Conservation (phyloP, 2,113 vertebrate species). For the Circaetus cinerascens region DNA sequence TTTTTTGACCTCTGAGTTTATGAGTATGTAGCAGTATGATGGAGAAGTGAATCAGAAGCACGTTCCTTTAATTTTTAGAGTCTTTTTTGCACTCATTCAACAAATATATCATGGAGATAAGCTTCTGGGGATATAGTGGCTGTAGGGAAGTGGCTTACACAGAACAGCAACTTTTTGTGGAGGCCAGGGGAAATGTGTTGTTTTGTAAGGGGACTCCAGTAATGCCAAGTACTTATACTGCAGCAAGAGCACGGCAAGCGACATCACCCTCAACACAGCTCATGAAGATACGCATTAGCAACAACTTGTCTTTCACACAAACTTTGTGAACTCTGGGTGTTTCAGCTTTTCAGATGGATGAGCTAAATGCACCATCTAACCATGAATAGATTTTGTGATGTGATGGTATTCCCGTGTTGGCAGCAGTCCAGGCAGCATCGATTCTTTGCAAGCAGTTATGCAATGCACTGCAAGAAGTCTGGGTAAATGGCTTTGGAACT, state of each 20-base stretch:
- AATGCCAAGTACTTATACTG: not conserved
- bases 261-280: not conserved
- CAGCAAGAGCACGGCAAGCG: not conserved
- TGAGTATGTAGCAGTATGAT: not conserved
- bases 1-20: not conserved
- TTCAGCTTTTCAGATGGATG: not conserved
- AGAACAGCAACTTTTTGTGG: not conserved
- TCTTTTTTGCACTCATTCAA: not conserved
- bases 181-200: not conserved
- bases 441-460: not conserved
- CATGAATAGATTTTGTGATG: not conserved
- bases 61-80: not conserved
- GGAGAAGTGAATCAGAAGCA: not conserved
- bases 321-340: not conserved
- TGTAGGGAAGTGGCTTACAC: not conserved
- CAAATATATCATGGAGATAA: not conserved
- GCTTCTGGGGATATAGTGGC: not conserved
- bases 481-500: not conserved
- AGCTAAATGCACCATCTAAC: not conserved
- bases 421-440: not conserved
- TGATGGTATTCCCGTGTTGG: not conserved
- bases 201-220: not conserved
- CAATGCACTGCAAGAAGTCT: not conserved
- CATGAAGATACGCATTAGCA: not conserved
- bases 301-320: not conserved